Percentiles rank a stretch among this genome's conserved stretches.
Conservation (phyloP, 2,888 invertebrate species). For the Amaurobius ferox region DNA sequence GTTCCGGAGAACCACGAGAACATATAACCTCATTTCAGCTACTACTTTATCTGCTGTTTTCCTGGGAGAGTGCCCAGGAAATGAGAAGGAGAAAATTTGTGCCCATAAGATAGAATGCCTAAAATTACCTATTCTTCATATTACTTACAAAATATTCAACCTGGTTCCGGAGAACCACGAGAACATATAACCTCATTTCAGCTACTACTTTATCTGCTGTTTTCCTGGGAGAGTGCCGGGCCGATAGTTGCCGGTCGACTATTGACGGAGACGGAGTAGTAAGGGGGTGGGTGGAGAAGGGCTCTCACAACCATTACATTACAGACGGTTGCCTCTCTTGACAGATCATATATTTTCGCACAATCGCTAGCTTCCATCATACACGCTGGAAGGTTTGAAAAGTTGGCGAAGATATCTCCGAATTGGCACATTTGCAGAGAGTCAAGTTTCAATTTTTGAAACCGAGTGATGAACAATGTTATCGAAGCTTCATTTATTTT, state of each 20-base stretch:
- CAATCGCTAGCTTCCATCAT: slow-evolving; percentile 71
- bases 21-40: background rate
- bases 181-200: background rate
- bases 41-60: slow-evolving; percentile 43
- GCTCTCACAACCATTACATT: slow-evolving; percentile 70
- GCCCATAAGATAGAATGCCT: no score
- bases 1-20: no score
- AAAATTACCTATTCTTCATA: no score
- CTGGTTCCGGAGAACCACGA: no score
- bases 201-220: slow-evolving; percentile 30
- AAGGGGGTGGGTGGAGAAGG: slow-evolving; percentile 18
- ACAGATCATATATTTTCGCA: slow-evolving; percentile 72
- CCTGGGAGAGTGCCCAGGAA: slow-evolving; percentile 37
- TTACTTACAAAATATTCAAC: no score
- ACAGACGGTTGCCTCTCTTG: slow-evolving; percentile 71
- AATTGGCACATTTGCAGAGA: background rate
- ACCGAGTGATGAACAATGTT: no score
- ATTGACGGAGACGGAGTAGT: slow-evolving; percentile 63
- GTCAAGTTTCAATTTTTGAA: no score
- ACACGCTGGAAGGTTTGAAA: slow-evolving; percentile 4
- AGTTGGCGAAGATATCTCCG: slow-evolving; percentile 19
- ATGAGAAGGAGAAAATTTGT: no score
- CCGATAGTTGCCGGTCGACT: slow-evolving; percentile 49
- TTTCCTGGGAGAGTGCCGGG: slow-evolving; percentile 45
- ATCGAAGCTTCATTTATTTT: no score